Evolutionary conservation across 2,113 vertebrate genomes (phyloP).

Genomic region (Apteryx owenii): DNA sequence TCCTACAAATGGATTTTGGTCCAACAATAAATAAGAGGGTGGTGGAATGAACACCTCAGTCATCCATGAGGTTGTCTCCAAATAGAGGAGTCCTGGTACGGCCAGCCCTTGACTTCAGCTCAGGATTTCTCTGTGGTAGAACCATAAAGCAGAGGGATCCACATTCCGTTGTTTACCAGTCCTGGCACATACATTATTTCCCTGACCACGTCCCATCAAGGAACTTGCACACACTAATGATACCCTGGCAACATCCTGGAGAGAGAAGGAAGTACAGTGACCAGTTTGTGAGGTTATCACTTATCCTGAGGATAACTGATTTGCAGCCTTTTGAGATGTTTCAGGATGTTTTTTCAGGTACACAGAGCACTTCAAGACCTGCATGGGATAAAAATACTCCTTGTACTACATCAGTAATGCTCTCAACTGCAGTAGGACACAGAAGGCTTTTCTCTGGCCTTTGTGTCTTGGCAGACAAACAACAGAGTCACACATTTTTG

Average conservation of each 20-base stretch:
- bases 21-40: background rate
- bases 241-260: background rate
- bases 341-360: background rate
- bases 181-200: background rate
- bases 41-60: background rate
- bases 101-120: background rate
- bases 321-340: background rate
- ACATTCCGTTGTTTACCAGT: background rate
- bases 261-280: background rate
- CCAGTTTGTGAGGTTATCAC: background rate
- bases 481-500: background rate
- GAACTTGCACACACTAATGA: background rate
- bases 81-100: background rate
- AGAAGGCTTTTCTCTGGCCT: background rate
- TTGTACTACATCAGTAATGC: background rate
- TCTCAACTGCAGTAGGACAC: background rate
- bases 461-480: background rate
- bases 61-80: background rate
- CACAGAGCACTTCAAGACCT: background rate
- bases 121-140: background rate
- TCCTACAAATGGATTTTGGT: background rate
- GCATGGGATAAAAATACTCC: background rate
- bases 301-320: background rate
- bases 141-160: background rate
- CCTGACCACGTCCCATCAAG: background rate